Conservation (phyloP, 2,888 invertebrate genomes). For the Tinea trinotella region DNA sequence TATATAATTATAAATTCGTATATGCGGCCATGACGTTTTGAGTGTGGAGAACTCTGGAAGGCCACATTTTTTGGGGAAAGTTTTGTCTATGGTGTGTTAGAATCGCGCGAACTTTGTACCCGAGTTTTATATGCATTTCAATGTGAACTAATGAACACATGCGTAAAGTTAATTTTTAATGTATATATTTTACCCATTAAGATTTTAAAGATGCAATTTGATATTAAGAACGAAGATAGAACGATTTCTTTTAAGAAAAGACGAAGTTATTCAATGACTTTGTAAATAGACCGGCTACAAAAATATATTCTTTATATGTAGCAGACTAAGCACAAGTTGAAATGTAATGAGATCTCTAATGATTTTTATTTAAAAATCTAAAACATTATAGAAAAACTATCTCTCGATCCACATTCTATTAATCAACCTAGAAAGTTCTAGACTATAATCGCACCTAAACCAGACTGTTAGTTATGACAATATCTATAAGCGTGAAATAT, state of each 20-base stretch:
- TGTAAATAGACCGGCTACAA: no score
- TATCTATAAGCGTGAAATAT: conserved; percentile 64
- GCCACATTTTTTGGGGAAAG: conserved; percentile 35
- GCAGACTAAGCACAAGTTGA: no score
- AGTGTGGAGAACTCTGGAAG: conserved; percentile 73
- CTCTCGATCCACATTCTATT: background rate
- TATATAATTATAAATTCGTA: conserved; percentile 31
- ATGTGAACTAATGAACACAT: conserved; percentile 24
- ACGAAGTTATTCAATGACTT: no score
- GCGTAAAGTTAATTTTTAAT: background rate
- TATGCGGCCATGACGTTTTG: conserved; percentile 41
- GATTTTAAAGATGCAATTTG: background rate
- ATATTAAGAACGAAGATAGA: no score
- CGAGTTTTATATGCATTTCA: conserved; percentile 25
- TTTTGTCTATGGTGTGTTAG: conserved; percentile 7
- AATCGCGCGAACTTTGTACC: background rate
- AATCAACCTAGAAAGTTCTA: conserved; percentile 29
- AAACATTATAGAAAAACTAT: background rate
- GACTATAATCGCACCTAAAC: conserved; percentile 30
- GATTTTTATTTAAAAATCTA: no score
- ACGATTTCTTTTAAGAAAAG: no score
- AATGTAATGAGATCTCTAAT: no score
- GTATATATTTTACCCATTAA: background rate
- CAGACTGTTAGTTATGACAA: conserved; percentile 53
- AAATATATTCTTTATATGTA: no score